A percentile compares a stretch with the other conserved stretches of the same genome.
phyloP scores from a whole-genome alignment of 1,140 invertebrate species.

The Thaumatotibia leucotreta region DNA sequence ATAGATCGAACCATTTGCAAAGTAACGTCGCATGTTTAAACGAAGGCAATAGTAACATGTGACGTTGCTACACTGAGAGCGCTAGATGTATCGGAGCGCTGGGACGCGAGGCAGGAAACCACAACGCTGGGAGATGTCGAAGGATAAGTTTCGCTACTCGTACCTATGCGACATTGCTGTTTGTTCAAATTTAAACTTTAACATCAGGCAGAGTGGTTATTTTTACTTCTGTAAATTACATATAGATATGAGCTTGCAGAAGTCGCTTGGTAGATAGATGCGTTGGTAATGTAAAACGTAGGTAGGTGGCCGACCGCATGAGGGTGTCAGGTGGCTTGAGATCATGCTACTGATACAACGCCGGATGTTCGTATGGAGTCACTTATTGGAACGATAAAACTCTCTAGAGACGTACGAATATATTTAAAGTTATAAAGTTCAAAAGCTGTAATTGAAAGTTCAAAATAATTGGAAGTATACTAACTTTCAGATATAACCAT shows the following conservation, averaged over 20 bases:
- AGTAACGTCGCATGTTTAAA: background rate
- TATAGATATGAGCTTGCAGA: background rate
- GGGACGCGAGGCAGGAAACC: conserved; percentile 35
- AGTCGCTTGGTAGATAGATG: conserved; percentile 12
- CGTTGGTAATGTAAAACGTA: conserved; percentile 13
- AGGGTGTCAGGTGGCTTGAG: conserved; percentile 51
- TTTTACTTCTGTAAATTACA: background rate
- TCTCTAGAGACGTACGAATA: too few species aligned
- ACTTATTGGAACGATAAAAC: conserved; percentile 31
- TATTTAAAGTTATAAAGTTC: too few species aligned
- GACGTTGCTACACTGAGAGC: background rate
- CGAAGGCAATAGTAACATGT: background rate
- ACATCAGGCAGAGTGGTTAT: background rate
- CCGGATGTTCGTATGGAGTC: conserved; percentile 38
- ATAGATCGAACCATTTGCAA: conserved; percentile 14
- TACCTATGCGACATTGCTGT: background rate
- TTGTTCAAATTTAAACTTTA: background rate
- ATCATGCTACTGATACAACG: conserved; percentile 35
- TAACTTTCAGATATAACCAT: background rate
- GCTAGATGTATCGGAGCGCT: background rate
- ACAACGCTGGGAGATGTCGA: conserved; percentile 24
- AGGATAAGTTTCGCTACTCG: background rate
- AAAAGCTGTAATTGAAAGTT: too few species aligned
- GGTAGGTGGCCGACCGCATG: conserved; percentile 16
- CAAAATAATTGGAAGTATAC: too few species aligned